Percentiles rank a stretch among this genome's conserved stretches.
Evolutionary conservation across 2,888 invertebrate species (phyloP).

Genomic region (Meloe dianella): DNA sequence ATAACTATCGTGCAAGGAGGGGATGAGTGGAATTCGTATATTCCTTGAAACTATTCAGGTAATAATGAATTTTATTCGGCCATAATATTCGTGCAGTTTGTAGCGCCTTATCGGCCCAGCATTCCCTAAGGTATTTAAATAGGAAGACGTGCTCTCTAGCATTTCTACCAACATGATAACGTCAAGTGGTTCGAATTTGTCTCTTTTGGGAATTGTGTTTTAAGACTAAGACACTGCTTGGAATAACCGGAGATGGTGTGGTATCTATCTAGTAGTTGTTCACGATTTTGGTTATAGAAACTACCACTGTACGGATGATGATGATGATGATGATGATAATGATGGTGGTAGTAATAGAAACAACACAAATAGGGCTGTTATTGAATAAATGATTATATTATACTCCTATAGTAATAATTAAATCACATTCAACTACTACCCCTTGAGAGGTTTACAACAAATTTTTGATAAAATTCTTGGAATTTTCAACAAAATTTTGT

Average conservation of each 20-base stretch:
- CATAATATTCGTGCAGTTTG: constrained; percentile 50
- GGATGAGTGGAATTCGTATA: constrained; percentile 53
- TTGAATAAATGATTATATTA: neutral
- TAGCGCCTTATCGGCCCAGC: constrained; percentile 54
- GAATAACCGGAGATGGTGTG: neutral
- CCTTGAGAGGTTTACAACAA: too few relatives aligned
- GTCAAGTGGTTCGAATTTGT: constrained; percentile 56
- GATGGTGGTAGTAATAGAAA: neutral
- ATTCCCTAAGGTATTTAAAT: constrained; percentile 57
- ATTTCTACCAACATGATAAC: constrained; percentile 55
- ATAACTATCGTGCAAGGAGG: constrained; percentile 37
- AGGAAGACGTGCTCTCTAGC: constrained; percentile 56
- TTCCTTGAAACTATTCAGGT: constrained; percentile 52
- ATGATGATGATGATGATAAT: neutral
- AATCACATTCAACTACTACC: too few relatives aligned
- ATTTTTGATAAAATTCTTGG: neutral
- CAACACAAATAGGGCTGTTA: neutral
- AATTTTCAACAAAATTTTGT: too few relatives aligned
- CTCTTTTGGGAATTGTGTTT: constrained; percentile 40
- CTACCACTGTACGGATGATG: neutral
- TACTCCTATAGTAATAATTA: too few relatives aligned
- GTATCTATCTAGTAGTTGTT: neutral
- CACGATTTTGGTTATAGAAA: neutral
- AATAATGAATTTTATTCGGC: constrained; percentile 57
- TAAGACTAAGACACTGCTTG: neutral